Percentiles rank a stretch among this genome's conserved stretches.
phyloP scores from a whole-genome alignment of 1,140 invertebrate genomes.

The Phocides pigmalion region DNA sequence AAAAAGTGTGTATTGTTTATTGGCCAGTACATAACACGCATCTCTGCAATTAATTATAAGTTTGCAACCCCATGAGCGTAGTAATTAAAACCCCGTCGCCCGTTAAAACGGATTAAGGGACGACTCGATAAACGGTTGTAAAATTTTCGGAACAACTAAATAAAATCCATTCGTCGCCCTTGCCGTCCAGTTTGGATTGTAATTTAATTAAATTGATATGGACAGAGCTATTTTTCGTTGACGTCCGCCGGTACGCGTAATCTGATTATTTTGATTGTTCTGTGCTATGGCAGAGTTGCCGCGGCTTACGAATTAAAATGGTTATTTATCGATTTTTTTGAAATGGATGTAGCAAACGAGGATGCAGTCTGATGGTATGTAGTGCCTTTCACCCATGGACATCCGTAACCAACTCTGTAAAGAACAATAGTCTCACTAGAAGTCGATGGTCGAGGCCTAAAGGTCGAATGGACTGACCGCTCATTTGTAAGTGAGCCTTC shows the following conservation, averaged over 20 bases:
- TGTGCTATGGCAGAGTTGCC: neutral
- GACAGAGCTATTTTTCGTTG: slow-evolving; percentile 59
- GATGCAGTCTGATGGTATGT: too few species aligned
- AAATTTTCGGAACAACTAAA: slow-evolving; percentile 51
- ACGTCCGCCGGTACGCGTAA: slow-evolving; percentile 50
- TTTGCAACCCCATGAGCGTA: slow-evolving; percentile 8
- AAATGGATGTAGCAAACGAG: neutral
- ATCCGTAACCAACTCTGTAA: too few species aligned
- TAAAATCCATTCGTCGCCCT: slow-evolving; percentile 48
- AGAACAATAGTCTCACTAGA: too few species aligned
- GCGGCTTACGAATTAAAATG: neutral
- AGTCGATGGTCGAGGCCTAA: too few species aligned
- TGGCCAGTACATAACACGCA: too few species aligned
- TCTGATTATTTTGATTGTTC: slow-evolving; percentile 64
- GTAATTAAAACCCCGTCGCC: slow-evolving; percentile 23
- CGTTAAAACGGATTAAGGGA: slow-evolving; percentile 38
- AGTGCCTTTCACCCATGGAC: too few species aligned
- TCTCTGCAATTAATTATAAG: slow-evolving; percentile 29
- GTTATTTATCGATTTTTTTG: neutral
- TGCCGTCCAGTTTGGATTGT: slow-evolving; percentile 49
- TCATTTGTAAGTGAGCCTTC: too few species aligned
- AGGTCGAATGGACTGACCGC: too few species aligned
- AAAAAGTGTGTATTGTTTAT: too few species aligned
- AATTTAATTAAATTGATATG: slow-evolving; percentile 66
- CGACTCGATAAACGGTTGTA: slow-evolving; percentile 36